These are phyloP conservation scores for Callorhinus ursinus DNA, from an alignment of 2,113 vertebrate genomes.

Conservation along the genomic window DNA sequence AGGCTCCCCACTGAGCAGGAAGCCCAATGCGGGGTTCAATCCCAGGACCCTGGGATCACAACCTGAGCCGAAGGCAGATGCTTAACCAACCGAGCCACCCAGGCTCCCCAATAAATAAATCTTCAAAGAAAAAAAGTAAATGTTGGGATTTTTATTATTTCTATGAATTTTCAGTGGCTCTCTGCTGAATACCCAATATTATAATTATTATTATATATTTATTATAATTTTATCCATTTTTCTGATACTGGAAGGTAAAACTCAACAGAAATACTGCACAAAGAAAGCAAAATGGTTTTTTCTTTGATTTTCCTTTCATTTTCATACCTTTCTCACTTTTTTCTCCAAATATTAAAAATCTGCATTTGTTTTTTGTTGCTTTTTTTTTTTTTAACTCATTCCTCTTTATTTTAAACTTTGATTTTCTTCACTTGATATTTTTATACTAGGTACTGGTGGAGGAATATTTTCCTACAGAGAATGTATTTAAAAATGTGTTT, in stretches of 20 bases:
- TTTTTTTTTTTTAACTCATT: background rate
- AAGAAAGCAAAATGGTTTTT: background rate
- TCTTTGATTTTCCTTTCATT: background rate
- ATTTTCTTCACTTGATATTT: background rate
- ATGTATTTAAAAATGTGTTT: background rate
- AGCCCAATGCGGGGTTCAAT: too few relatives aligned
- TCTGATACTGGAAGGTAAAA: background rate
- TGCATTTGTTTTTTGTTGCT: background rate
- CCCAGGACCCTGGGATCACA: too few relatives aligned
- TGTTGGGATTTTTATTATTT: slow-evolving; percentile 7
- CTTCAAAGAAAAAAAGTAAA: background rate
- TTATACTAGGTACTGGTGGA: background rate
- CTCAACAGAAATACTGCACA: background rate
- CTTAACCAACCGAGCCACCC: too few relatives aligned
- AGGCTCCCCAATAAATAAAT: background rate
- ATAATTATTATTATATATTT: background rate
- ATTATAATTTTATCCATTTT: background rate
- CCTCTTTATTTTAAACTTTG: background rate
- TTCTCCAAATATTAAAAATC: background rate
- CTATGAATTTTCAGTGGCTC: background rate
- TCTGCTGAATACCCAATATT: background rate
- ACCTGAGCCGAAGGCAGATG: too few relatives aligned
- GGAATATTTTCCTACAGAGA: background rate
- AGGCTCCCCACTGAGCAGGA: too few relatives aligned
- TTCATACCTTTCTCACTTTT: background rate